Evolutionary conservation across 1,140 invertebrate genomes (phyloP).

Genomic region (Sycophaga agraensis): DNA sequence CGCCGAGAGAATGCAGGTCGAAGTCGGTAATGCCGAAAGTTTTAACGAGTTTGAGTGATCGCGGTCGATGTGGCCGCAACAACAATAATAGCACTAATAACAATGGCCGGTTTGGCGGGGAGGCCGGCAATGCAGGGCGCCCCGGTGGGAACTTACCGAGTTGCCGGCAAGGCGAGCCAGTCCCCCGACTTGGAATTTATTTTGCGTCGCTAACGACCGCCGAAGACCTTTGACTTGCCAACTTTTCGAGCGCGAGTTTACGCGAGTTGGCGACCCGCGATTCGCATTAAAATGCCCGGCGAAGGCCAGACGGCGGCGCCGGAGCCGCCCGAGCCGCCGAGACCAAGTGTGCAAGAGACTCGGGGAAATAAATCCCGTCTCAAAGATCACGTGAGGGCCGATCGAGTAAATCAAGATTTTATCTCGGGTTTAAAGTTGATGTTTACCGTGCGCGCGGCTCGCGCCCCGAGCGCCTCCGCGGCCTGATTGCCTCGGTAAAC

Average conservation of each 20-base stretch:
- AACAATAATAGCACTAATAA: slow-evolving; percentile 52
- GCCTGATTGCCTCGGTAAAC: slow-evolving; percentile 18
- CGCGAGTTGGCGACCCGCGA: slow-evolving; percentile 9
- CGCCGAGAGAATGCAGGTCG: slow-evolving; percentile 40
- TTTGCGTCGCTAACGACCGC: slow-evolving; percentile 27
- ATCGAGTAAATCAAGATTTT: slow-evolving; percentile 26
- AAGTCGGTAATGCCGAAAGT: slow-evolving; percentile 55
- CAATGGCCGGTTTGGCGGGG: slow-evolving; percentile 41
- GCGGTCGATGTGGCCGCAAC: slow-evolving; percentile 49
- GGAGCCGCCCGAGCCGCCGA: not conserved
- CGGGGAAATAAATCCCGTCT: not conserved
- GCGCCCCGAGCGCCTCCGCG: not conserved
- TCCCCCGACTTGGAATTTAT: slow-evolving; percentile 16
- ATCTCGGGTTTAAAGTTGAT: slow-evolving; percentile 28
- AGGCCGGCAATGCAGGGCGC: slow-evolving; percentile 17
- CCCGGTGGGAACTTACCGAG: slow-evolving; percentile 46
- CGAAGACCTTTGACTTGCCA: slow-evolving; percentile 24
- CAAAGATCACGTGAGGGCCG: slow-evolving; percentile 5
- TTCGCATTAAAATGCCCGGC: slow-evolving; percentile 11
- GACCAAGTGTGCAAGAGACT: not conserved
- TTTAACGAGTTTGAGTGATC: slow-evolving; percentile 58
- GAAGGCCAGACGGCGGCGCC: not conserved
- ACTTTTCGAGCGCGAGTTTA: slow-evolving; percentile 9
- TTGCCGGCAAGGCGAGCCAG: slow-evolving; percentile 27
- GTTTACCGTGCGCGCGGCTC: slow-evolving; percentile 12